These are phyloP conservation scores for Cirrhinus molitorella DNA, from an alignment of 2,797 vertebrate species.

Conservation along the genomic window DNA sequence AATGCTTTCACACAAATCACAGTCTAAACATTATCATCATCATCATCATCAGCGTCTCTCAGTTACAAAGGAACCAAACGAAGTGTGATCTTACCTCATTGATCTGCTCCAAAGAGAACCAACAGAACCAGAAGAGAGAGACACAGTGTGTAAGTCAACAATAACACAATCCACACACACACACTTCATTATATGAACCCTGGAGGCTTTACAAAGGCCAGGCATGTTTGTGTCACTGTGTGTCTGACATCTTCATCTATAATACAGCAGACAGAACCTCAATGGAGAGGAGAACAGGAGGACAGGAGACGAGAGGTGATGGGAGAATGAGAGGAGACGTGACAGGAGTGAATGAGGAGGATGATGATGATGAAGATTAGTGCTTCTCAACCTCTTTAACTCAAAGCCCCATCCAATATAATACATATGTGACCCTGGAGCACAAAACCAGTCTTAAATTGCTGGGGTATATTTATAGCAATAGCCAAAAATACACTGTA, in stretches of 20 bases:
- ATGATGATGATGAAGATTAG: not conserved
- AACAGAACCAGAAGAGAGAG: constrained; percentile 83
- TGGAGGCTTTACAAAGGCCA: constrained; percentile 7
- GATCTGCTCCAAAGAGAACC: constrained; percentile 85
- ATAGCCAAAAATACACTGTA: too few species aligned
- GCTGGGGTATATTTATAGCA: too few species aligned
- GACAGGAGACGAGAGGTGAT: not conserved
- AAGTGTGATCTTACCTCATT: constrained; percentile 83
- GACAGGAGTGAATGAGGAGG: not conserved
- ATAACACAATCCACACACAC: constrained; percentile 49
- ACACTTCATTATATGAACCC: not conserved
- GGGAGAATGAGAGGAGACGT: not conserved
- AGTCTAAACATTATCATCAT: not conserved
- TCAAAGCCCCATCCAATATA: not conserved
- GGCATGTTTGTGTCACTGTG: constrained; percentile 32
- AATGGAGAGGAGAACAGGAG: not conserved
- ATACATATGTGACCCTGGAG: too few species aligned
- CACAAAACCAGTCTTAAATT: too few species aligned
- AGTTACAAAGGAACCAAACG: constrained; percentile 73
- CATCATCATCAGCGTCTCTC: not conserved
- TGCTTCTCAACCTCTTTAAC: not conserved
- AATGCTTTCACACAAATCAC: constrained; percentile 54
- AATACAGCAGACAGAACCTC: constrained; percentile 4
- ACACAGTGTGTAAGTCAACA: constrained; percentile 80
- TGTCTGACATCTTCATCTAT: constrained; percentile 24